Evolutionary conservation across 2,113 vertebrate species (phyloP).

Genomic region (Actinemys pallida): DNA sequence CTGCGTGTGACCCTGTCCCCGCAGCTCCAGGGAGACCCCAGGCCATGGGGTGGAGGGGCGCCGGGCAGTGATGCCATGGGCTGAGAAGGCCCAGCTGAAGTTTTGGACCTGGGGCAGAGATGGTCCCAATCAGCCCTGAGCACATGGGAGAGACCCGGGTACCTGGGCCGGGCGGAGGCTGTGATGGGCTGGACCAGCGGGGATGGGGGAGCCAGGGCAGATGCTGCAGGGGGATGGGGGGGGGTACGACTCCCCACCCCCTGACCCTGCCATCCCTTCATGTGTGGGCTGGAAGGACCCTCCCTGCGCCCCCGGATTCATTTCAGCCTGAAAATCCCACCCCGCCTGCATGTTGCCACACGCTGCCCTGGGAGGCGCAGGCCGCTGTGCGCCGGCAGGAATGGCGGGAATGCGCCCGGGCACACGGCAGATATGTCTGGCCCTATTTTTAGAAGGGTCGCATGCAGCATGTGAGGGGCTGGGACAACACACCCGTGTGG

Average conservation of each 20-base stretch:
- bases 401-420: constrained; percentile 57
- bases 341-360: constrained; percentile 5
- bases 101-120: neutral
- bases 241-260: neutral
- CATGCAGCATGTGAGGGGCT: neutral
- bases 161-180: neutral
- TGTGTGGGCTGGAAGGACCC: neutral
- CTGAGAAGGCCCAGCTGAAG: neutral
- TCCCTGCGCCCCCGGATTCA: neutral
- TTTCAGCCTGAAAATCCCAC: neutral
- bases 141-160: neutral
- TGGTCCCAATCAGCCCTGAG: neutral
- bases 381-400: constrained; percentile 8
- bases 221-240: neutral
- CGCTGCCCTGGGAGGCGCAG: neutral
- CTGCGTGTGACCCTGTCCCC: neutral
- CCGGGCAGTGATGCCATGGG: neutral
- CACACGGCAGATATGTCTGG: neutral
- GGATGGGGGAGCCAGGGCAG: no score
- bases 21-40: neutral
- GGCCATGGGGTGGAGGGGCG: no score
- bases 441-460: constrained; percentile 61
- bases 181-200: neutral
- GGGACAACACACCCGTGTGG: neutral
- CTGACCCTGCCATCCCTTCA: neutral